phyloP scores from a whole-genome alignment of 2,888 invertebrate species.

The Diaprepes abbreviatus region DNA sequence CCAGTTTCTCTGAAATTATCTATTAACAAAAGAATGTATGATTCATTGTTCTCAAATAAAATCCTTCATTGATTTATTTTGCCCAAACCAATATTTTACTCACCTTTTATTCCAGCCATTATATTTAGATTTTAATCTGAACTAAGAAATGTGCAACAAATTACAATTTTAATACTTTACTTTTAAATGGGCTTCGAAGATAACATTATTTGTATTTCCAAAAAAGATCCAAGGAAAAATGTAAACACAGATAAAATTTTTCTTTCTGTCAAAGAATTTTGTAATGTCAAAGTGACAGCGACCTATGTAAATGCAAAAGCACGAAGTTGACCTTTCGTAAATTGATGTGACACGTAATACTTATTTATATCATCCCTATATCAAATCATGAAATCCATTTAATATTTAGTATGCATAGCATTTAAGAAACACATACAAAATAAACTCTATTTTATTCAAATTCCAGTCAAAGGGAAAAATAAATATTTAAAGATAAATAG shows the following conservation, averaged over 20 bases:
- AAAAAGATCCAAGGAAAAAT: slow-evolving; percentile 3
- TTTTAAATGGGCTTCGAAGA: slow-evolving; percentile 14
- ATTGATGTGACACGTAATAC: no score
- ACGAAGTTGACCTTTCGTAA: no score
- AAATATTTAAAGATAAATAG: no score
- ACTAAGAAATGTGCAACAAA: not conserved
- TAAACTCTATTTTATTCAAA: no score
- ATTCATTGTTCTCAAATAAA: slow-evolving; percentile 10
- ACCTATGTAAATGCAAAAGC: no score
- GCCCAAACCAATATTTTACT: slow-evolving; percentile 21
- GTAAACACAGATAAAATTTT: slow-evolving; percentile 31
- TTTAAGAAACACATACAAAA: no score
- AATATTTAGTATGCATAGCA: no score
- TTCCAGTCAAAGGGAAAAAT: no score
- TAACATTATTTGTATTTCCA: slow-evolving; percentile 21
- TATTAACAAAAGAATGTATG: slow-evolving; percentile 17
- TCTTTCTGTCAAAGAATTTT: slow-evolving; percentile 10
- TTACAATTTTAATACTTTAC: slow-evolving; percentile 3
- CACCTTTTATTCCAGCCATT: slow-evolving; percentile 47
- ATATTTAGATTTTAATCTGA: slow-evolving; percentile 3
- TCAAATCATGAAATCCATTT: no score
- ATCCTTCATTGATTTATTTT: slow-evolving; percentile 25
- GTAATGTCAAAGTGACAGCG: not conserved
- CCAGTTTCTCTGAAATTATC: no score
- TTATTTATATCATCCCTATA: no score